A percentile compares a stretch with the other conserved stretches of the same genome.
Conservation (phyloP, 2,888 invertebrate genomes). For the Bellardia pandia region DNA sequence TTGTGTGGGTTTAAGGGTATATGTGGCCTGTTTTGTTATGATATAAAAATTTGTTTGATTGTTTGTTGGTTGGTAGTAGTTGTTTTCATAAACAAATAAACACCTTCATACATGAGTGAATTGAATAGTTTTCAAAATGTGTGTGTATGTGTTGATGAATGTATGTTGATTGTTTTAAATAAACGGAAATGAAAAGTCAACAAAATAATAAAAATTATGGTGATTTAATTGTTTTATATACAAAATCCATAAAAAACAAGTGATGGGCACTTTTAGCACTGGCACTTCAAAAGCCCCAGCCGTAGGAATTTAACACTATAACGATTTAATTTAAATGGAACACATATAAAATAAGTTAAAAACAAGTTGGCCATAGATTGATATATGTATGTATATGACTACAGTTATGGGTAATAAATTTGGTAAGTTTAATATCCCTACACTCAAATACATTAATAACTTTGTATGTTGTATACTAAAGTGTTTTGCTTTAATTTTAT, state of each 20-base stretch:
- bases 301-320: not conserved
- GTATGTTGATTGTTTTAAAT: constrained; percentile 18
- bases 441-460: too few relatives aligned
- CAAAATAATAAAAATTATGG: constrained; percentile 34
- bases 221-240: constrained; percentile 37
- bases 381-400: constrained; percentile 33
- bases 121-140: constrained; percentile 26
- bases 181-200: constrained; percentile 34
- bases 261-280: not conserved
- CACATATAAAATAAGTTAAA: constrained; percentile 2
- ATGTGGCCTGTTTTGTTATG: not conserved
- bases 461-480: too few relatives aligned
- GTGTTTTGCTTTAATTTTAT: not conserved
- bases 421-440: constrained; percentile 43
- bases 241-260: not conserved
- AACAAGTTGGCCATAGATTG: not conserved
- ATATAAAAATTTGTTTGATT: constrained; percentile 42
- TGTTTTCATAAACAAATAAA: constrained; percentile 52
- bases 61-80: not conserved
- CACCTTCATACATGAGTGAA: constrained; percentile 60
- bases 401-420: constrained; percentile 60
- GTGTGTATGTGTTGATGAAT: constrained; percentile 1
- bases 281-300: not conserved
- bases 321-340: not conserved
- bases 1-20: not conserved